Conservation (phyloP, 2,113 vertebrate species). For the Bos indicus region DNA sequence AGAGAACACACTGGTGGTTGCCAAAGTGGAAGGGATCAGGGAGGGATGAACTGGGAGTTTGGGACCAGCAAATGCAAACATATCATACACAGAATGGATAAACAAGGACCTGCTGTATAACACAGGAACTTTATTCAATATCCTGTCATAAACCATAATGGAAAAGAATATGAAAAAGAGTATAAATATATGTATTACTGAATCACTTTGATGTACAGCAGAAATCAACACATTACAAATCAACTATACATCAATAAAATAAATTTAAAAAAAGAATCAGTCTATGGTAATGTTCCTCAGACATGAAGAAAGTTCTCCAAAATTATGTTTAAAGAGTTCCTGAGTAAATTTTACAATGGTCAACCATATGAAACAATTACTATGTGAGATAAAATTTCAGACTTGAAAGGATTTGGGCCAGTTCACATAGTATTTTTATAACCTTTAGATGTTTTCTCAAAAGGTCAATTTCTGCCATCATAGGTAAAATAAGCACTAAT, state of each 20-base stretch:
- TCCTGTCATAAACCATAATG: neutral
- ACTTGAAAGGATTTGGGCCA: neutral
- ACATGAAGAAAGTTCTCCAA: neutral
- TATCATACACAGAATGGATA: neutral
- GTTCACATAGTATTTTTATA: neutral
- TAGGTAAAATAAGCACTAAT: neutral
- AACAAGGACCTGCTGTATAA: neutral
- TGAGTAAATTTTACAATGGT: neutral
- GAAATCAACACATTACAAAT: neutral
- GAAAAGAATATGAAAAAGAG: neutral
- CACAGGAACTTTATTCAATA: neutral
- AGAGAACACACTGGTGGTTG: neutral
- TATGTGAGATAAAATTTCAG: neutral
- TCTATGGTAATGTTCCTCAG: neutral
- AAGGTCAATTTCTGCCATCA: neutral
- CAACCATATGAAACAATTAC: neutral
- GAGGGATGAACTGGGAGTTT: neutral
- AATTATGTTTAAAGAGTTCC: neutral
- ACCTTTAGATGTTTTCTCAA: slow-evolving; percentile 18
- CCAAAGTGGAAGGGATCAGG: neutral
- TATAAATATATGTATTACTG: neutral
- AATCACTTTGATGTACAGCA: neutral
- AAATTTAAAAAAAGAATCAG: neutral
- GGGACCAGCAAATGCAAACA: neutral
- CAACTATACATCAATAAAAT: neutral